Base-by-base conservation (phyloP, 2,888 invertebrate species). In the Latrodectus elegans region DNA sequence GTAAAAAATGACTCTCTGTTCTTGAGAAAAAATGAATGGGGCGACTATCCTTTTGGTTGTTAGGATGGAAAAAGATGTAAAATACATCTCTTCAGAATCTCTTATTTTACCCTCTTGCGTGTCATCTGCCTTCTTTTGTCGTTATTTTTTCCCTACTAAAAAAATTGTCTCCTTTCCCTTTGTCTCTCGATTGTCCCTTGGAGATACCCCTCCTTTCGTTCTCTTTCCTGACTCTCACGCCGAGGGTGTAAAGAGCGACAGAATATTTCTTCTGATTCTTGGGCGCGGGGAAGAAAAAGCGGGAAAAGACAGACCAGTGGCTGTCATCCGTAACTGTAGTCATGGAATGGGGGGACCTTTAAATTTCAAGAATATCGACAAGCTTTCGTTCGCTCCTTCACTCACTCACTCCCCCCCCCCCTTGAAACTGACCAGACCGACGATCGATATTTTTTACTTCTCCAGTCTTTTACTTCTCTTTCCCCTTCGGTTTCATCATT, bases 301-400 rank as follows among this genome's bases (percentile, higher is more conserved):
- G 38, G 53, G 52, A 49, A 80, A 64, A 68, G 65, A 65, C 64
- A 65, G 65, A 73, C 73, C 79, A 85, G 74, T 74, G 79, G 76
- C 86, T 87, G 87, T 87, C 87, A 87, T 76, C 82, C 87, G 87
- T 87, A 87, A 87, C 87, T 87, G 82, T 87, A 87, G 82, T 73
- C 87, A 82, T 55, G 87, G 87, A 76, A 82, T 65, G 82, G 67
- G 60, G 86, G 82, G 87, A 82, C 82, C 87, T 87, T 87, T 87
- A 87, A 87, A 87, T 87, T 87, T 87, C 87, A 67, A 67, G 87
- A 76, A 87, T 82, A 87, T 87, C 87, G 87, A 87, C 87, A 87
- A 76, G 70, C 75, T 60, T 65, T 70, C 79, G 53, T 53, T 49
- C 84, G 75, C 49, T 38, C 67, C 11, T 51, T 70, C 17, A 4